Conservation (phyloP, 1,140 invertebrate genomes). For the Drosophila parvula region DNA sequence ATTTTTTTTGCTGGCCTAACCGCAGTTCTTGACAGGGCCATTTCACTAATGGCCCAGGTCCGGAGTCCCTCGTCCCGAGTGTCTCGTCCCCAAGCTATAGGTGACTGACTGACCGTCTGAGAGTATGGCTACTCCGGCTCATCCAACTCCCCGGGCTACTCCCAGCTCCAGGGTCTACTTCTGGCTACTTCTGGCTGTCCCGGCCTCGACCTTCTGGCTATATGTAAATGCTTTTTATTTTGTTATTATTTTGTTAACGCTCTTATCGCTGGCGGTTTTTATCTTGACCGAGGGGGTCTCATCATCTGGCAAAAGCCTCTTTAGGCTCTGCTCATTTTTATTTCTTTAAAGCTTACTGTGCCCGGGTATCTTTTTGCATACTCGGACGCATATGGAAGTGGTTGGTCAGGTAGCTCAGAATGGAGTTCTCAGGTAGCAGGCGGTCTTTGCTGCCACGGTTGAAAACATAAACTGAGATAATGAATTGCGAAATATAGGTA, state of each 20-base stretch:
- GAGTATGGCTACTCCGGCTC: neutral
- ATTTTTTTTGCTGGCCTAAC: conserved; percentile 44
- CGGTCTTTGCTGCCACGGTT: conserved; percentile 16
- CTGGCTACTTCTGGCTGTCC: conserved; percentile 15
- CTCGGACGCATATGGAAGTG: conserved; percentile 13
- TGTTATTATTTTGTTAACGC: conserved; percentile 79
- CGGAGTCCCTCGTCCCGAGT: neutral
- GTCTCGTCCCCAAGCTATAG: conserved; percentile 16
- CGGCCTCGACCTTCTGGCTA: conserved; percentile 41
- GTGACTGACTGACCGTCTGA: conserved; percentile 34
- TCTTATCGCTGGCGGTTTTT: conserved; percentile 67
- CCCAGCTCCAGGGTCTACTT: neutral
- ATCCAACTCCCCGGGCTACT: neutral
- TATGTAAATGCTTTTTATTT: conserved; percentile 79
- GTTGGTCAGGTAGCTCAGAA: conserved; percentile 48
- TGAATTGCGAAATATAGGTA: conserved; percentile 69
- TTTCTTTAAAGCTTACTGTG: conserved; percentile 66
- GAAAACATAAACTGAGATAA: conserved; percentile 63
- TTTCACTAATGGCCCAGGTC: conserved; percentile 64
- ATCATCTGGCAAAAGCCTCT: conserved; percentile 62
- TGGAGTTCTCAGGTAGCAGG: conserved; percentile 19
- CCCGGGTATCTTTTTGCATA: conserved; percentile 33
- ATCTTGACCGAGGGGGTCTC: conserved; percentile 53
- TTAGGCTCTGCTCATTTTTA: conserved; percentile 53
- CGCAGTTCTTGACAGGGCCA: conserved; percentile 58